Base-by-base conservation (phyloP, 1,140 invertebrate species). In the Bombus difficillimus region DNA sequence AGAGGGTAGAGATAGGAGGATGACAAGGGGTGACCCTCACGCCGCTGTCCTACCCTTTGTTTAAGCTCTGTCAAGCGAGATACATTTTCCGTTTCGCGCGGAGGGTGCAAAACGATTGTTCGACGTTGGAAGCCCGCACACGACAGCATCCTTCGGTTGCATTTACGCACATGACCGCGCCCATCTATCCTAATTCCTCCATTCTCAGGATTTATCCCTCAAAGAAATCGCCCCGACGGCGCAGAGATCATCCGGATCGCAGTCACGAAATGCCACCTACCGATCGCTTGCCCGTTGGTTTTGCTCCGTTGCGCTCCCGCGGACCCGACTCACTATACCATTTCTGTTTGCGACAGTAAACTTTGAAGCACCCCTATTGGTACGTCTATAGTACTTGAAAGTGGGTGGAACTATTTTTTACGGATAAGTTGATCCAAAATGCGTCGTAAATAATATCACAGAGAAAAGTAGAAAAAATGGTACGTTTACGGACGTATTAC, bases 51-150 rank as follows among this genome's bases (percentile, higher is more conserved):
- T 91, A 92, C 93, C 93, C 93, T 94, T 94, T 94, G 93, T 94
- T 94, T 93, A 91, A 94, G 92, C 90, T 93, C 91, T 89, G 93
- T 92, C 93, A 93, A 89, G 90, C 92, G 90, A 92, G 92, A 94
- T 93, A 94, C 93, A 93, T 94, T 94, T 94, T 89, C 91, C 92
- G 91, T 93, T 94, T 92, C 92, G 85, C 92, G 86, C 92, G 72
- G 86, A 92, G 93, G 93, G 93, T 93, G 93, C 92, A 88, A 93
- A 94, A 91, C 92, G 92, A 93, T 93, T 93, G 93, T 94, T 91
- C 91, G 87, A 85, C 71, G 85, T 43, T 57, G n/a, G 82, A 79
- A 75, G 73, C 71, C 85, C 90, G 86, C 84, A 82, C 88, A 79
- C 72, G 88, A 92, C 90, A 90, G 91, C 86, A 83, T 89, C 91